Evolutionary conservation across 2,888 invertebrate genomes (phyloP), one percentile per base, ranked within the genome.

Genomic region (Acronicta leporina): DNA sequence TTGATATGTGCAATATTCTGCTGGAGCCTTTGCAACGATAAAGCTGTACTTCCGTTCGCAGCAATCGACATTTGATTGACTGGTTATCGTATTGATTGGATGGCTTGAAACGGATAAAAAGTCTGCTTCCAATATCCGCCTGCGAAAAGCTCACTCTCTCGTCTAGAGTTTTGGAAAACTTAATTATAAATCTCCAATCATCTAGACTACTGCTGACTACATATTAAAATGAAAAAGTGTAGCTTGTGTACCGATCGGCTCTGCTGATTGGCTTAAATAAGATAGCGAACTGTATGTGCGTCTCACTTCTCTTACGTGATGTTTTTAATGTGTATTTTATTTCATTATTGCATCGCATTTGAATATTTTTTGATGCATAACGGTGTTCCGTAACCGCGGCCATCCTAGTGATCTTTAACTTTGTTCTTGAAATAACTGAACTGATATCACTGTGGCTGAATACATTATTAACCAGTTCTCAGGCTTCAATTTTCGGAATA

Each of bases 51-150:
- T 67, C 67, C 51, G 59, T 51, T 42, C 40, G 50, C 47, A 59
- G 62, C 77, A 66, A 64, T 77, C 71, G 62, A 58, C 58, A 64
- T 64, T 63, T 67, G 74, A 75, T 71, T 73, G 74, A 77, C 67
- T 74, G 62, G 57, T 61, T 65, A 68, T 59, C 44, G 35, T 50
- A 57, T 55, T 70, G 64, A 75, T 73, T 75, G 70, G 66, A 62
- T 57, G 66, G 66, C 59, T 57, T 63, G 62, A 73, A 58, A 50
- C 49, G 63, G 50, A 66, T 64, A 76, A 69, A 75, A 75, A 66
- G 47, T 54, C 40, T 48, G 52, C 15, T 50, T 64, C 55, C 70
- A 77, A 74, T 75, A 76, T 75, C 77, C 63, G 73, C 14, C 25
- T 30, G 56, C 58, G 51, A 61, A 67, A 58, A 35, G 58, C 64